Evolutionary conservation across 2,113 vertebrate genomes (phyloP).

Genomic region (Podilymbus podiceps): DNA sequence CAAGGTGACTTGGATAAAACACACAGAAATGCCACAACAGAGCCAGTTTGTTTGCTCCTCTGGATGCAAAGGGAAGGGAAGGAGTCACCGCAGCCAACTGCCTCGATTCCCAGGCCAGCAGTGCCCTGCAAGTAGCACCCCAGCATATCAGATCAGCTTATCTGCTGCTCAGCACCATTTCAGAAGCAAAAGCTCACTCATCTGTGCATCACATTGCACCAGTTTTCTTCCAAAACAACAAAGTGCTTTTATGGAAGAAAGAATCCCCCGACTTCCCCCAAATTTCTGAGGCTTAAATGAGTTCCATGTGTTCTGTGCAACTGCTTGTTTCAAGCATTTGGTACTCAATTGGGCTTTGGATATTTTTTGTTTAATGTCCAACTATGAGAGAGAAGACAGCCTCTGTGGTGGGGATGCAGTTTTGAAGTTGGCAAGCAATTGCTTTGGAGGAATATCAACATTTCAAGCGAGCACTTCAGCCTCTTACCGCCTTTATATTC

Average conservation of each 20-base stretch:
- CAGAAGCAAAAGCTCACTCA: background rate
- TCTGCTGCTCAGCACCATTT: background rate
- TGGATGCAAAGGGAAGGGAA: background rate
- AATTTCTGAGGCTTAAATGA: slow-evolving; percentile 6
- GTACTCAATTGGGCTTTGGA: background rate
- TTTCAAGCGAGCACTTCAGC: background rate
- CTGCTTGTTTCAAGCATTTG: background rate
- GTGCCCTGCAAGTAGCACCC: background rate
- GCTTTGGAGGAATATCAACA: background rate
- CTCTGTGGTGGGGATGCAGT: background rate
- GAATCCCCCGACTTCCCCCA: background rate
- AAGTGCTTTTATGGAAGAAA: background rate
- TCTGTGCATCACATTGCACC: background rate
- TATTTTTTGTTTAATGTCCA: background rate
- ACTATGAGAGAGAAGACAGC: background rate
- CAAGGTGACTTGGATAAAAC: background rate
- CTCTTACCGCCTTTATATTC: background rate
- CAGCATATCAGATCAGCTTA: background rate
- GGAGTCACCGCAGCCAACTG: background rate
- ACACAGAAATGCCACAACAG: background rate
- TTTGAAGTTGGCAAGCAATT: background rate
- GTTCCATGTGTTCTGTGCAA: background rate
- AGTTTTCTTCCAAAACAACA: slow-evolving; percentile 13
- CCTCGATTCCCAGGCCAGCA: background rate
- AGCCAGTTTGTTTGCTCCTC: fast-evolving